Conservation (phyloP, 2,113 vertebrate species). For the Formicarius rufipectus region DNA sequence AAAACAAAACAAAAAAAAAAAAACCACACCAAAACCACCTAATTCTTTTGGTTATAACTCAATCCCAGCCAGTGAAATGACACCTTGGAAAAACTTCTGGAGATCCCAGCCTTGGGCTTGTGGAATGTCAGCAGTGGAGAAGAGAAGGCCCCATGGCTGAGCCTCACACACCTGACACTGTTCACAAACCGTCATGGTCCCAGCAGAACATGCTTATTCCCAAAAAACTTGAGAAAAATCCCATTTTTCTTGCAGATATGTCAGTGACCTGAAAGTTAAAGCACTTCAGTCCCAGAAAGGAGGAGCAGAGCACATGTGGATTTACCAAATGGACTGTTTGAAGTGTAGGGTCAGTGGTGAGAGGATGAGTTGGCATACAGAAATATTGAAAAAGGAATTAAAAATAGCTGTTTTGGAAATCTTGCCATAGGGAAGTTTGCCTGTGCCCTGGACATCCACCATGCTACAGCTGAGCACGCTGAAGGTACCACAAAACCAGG, state of each 20-base stretch:
- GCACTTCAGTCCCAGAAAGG: no score
- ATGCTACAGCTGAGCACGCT: neutral
- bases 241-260: neutral
- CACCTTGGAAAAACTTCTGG: neutral
- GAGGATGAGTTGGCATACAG: neutral
- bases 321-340: neutral
- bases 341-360: fast-evolving
- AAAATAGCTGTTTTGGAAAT: neutral
- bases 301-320: neutral
- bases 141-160: fast-evolving
- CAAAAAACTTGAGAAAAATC: neutral
- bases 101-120: neutral
- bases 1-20: no score
- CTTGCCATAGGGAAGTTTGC: neutral
- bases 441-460: neutral
- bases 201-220: neutral
- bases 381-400: neutral
- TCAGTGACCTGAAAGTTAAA: neutral
- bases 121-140: neutral
- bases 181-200: neutral
- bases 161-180: neutral
- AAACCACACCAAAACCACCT: no score
- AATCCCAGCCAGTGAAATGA: neutral
- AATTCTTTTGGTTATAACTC: neutral
- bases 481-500: neutral